Conservation (phyloP, 2,797 vertebrate species). For the Ciconia nigra region DNA sequence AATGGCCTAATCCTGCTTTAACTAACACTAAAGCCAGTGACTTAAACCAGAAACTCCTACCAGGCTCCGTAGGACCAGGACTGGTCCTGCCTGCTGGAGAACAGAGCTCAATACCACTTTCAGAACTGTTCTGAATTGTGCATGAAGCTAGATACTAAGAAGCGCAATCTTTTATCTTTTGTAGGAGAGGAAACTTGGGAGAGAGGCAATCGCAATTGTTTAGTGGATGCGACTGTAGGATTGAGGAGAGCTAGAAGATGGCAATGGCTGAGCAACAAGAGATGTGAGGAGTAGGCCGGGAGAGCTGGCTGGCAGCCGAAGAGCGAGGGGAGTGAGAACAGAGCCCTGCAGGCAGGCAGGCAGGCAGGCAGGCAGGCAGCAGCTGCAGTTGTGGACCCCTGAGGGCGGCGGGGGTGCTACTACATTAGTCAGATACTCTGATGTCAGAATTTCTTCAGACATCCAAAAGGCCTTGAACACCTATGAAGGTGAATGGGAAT, state of each 20-base stretch:
- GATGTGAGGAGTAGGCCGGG: neutral
- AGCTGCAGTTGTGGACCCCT: neutral
- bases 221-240: fast-evolving
- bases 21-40: neutral
- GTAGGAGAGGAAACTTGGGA: neutral
- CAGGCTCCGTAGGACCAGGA: neutral
- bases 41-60: neutral
- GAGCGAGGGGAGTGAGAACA: neutral
- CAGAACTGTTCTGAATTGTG: neutral
- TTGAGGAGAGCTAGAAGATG: neutral
- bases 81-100: neutral
- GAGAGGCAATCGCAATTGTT: neutral
- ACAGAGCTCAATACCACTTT: neutral
- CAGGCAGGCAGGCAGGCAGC: neutral
- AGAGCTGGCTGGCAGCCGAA: neutral
- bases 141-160: neutral
- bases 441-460: neutral
- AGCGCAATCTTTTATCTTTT: neutral
- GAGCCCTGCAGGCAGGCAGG: neutral
- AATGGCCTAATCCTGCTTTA: slow-evolving; percentile 15
- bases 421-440: neutral
- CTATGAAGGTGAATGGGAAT: neutral
- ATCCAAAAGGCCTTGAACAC: neutral
- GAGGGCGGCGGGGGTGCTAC: fast-evolving
- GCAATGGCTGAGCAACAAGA: neutral